A percentile compares a stretch with the other conserved stretches of the same genome.
Conservation (phyloP, 2,797 vertebrate genomes). For the Cyclopterus lumpus region DNA sequence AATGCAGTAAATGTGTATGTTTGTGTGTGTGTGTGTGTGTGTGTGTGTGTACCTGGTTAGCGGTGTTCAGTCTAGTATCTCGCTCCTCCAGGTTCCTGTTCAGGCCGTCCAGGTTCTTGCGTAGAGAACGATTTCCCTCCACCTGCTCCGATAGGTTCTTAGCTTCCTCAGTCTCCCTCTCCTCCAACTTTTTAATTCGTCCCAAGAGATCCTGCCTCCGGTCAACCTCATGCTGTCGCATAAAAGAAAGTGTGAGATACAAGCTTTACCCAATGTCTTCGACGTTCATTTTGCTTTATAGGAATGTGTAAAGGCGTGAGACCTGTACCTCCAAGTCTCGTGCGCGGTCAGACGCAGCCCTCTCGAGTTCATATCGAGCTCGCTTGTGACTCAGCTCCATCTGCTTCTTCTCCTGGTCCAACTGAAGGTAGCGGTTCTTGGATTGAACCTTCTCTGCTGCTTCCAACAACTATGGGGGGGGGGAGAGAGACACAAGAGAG, state of each 20-base stretch:
- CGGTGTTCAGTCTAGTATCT: slow-evolving; percentile 83
- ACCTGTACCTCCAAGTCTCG: slow-evolving; percentile 89
- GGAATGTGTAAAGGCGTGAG: neutral
- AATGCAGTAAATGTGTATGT: neutral
- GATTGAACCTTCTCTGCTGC: slow-evolving; percentile 90
- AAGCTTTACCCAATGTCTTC: neutral
- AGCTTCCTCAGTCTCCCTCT: slow-evolving; percentile 83
- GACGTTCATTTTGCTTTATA: neutral
- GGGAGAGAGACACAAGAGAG: slow-evolving; percentile 12
- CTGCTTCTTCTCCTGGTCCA: slow-evolving; percentile 95
- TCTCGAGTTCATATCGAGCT: slow-evolving; percentile 94
- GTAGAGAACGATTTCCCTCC: slow-evolving; percentile 82
- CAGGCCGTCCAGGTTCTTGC: slow-evolving; percentile 85
- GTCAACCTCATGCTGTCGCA: slow-evolving; percentile 88
- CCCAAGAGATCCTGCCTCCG: slow-evolving; percentile 90
- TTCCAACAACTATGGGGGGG: slow-evolving; percentile 87
- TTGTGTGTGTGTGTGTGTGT: slow-evolving; percentile 21
- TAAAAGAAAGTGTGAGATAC: neutral
- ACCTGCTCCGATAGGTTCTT: slow-evolving; percentile 86
- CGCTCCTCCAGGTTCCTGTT: slow-evolving; percentile 89
- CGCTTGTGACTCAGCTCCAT: slow-evolving; percentile 97
- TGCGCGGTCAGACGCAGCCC: slow-evolving; percentile 86
- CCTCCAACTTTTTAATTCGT: slow-evolving; percentile 88
- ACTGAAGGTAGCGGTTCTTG: slow-evolving; percentile 87
- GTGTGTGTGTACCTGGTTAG: slow-evolving; percentile 85